Conservation (phyloP, 2,113 vertebrate species). For the Seriola quinqueradiata region DNA sequence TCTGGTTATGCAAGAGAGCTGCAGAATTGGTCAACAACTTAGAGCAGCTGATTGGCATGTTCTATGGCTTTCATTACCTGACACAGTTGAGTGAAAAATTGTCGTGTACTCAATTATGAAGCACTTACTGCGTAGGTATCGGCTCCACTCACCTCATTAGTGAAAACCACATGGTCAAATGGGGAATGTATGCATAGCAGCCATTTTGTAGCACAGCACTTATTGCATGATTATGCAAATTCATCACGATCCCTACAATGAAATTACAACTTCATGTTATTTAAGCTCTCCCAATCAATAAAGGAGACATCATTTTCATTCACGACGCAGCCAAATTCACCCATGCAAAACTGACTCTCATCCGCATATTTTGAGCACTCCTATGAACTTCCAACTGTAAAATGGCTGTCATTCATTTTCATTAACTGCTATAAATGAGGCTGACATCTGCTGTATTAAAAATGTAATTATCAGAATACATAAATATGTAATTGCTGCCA, state of each 20-base stretch:
- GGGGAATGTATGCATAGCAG: conserved; percentile 19
- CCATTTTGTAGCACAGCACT: conserved; percentile 46
- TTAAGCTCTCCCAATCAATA: conserved; percentile 60
- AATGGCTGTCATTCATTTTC: conserved; percentile 81
- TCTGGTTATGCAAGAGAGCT: conserved; percentile 32
- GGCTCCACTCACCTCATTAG: conserved; percentile 28
- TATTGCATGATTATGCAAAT: conserved; percentile 58
- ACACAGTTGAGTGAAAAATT: conserved; percentile 27
- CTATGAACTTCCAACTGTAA: conserved; percentile 51
- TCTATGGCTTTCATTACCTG: conserved; percentile 36
- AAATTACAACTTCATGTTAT: conserved; percentile 61
- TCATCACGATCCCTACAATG: conserved; percentile 34
- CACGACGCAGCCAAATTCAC: background rate
- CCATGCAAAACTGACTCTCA: conserved; percentile 30
- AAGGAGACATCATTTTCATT: conserved; percentile 50
- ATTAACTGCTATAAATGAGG: conserved; percentile 80
- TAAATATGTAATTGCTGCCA: conserved; percentile 83
- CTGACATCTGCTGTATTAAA: conserved; percentile 83
- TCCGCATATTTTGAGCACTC: conserved; percentile 33
- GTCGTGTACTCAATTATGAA: conserved; percentile 32
- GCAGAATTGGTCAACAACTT: background rate
- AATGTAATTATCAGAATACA: conserved; percentile 85
- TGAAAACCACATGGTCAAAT: conserved; percentile 8
- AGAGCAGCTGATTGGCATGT: conserved; percentile 27
- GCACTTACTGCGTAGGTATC: conserved; percentile 4